Evolutionary conservation across 2,113 vertebrate species (phyloP).

Genomic region (Numida meleagris): DNA sequence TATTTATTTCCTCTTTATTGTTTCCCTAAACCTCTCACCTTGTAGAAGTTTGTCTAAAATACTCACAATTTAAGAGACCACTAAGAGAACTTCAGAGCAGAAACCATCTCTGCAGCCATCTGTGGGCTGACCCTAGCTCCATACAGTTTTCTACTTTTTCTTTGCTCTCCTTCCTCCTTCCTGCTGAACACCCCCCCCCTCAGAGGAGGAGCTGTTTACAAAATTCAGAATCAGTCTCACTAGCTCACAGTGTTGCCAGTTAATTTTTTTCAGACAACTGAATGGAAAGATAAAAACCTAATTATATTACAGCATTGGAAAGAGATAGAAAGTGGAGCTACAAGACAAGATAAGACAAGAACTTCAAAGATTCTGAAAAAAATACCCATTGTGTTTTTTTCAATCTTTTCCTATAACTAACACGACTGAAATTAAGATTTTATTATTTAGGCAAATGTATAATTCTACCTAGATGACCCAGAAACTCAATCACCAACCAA

Average conservation of each 20-base stretch:
- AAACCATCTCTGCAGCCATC: neutral
- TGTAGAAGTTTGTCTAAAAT: neutral
- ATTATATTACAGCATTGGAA: neutral
- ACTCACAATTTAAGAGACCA: neutral
- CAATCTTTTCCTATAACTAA: neutral
- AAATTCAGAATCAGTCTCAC: neutral
- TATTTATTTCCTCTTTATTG: neutral
- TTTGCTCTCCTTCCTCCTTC: neutral
- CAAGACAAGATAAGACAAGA: neutral
- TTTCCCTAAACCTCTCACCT: neutral
- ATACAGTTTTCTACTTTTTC: fast-evolving
- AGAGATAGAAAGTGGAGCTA: neutral
- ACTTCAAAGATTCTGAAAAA: conserved; percentile 39
- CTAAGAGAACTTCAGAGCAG: neutral
- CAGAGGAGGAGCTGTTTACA: neutral
- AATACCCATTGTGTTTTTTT: neutral
- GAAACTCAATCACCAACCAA: neutral
- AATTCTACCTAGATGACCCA: neutral
- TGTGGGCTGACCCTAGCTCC: neutral
- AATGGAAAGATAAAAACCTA: conserved; percentile 25
- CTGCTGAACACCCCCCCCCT: neutral
- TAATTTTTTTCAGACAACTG: neutral
- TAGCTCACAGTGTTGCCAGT: neutral
- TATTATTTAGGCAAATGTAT: neutral
- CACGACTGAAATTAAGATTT: neutral